Evolutionary conservation across 1,140 invertebrate genomes (phyloP).

Genomic region (Drosophila erecta): DNA sequence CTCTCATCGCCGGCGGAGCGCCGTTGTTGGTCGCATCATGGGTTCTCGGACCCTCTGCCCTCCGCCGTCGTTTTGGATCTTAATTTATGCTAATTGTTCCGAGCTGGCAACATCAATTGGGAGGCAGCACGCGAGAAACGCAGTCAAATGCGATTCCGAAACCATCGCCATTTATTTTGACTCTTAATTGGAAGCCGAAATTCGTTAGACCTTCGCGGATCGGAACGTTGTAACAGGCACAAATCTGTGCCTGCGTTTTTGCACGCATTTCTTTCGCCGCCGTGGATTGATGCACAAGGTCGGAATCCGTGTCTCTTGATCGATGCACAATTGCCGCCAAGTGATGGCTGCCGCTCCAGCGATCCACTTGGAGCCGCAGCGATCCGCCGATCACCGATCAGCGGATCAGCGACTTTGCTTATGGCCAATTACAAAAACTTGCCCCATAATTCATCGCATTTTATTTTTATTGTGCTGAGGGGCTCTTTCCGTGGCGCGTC

Average conservation of each 20-base stretch:
- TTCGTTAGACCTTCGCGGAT: conserved; percentile 53
- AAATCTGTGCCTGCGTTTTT: conserved; percentile 44
- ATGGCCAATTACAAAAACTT: conserved; percentile 67
- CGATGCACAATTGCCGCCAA: conserved; percentile 75
- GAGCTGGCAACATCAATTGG: conserved; percentile 67
- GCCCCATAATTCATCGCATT: conserved; percentile 76
- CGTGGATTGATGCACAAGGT: conserved; percentile 58
- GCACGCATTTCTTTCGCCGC: conserved; percentile 64
- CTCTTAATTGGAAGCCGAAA: conserved; percentile 49
- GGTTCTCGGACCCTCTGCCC: conserved; percentile 19
- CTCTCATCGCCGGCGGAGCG: conserved; percentile 71
- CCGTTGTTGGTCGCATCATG: conserved; percentile 44
- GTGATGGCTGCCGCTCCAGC: conserved; percentile 51
- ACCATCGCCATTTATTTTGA: conserved; percentile 27
- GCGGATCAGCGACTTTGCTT: conserved; percentile 59
- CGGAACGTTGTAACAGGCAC: conserved; percentile 36
- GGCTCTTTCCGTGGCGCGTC: conserved; percentile 66
- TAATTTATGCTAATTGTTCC: conserved; percentile 81
- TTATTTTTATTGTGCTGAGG: conserved; percentile 66
- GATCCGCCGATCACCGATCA: conserved; percentile 41
- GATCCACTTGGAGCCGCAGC: conserved; percentile 12
- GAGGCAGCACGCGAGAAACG: conserved; percentile 62
- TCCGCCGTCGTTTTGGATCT: conserved; percentile 40
- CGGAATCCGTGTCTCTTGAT: conserved; percentile 58
- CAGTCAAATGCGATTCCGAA: conserved; percentile 51